phyloP scores from a whole-genome alignment of 2,797 vertebrate species.

The Heteromormyrus szaboi region DNA sequence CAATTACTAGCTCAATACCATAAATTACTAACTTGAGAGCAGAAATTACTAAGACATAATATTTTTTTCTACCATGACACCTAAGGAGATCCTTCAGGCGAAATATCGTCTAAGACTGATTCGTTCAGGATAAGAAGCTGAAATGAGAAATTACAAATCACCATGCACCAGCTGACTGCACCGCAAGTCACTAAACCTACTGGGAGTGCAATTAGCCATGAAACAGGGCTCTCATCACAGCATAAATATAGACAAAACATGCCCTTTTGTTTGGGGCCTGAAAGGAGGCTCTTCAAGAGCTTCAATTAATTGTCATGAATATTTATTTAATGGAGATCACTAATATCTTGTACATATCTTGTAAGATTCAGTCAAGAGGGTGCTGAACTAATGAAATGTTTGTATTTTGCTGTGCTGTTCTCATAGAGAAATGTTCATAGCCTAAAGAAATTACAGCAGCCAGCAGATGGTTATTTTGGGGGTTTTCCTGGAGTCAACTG shows the following conservation, averaged over 20 bases:
- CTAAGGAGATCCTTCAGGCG: neutral
- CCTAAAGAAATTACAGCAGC: neutral
- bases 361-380: neutral
- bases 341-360: neutral
- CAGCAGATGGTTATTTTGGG: neutral
- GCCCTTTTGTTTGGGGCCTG: neutral
- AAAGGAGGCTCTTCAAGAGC: neutral
- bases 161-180: neutral
- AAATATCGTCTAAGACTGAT: neutral
- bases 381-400: neutral
- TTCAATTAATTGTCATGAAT: constrained; percentile 18
- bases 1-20: neutral
- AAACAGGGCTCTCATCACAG: neutral
- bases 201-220: neutral
- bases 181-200: neutral
- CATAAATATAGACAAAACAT: neutral
- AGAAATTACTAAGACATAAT: neutral
- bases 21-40: neutral
- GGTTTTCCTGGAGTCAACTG: neutral
- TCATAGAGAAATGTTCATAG: neutral
- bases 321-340: neutral
- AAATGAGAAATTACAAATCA: neutral
- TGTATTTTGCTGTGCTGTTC: neutral
- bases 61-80: neutral
- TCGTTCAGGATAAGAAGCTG: neutral